A percentile compares a stretch with the other conserved stretches of the same genome.
phyloP scores from a whole-genome alignment of 2,113 vertebrate genomes.

The Echinops telfairi region DNA sequence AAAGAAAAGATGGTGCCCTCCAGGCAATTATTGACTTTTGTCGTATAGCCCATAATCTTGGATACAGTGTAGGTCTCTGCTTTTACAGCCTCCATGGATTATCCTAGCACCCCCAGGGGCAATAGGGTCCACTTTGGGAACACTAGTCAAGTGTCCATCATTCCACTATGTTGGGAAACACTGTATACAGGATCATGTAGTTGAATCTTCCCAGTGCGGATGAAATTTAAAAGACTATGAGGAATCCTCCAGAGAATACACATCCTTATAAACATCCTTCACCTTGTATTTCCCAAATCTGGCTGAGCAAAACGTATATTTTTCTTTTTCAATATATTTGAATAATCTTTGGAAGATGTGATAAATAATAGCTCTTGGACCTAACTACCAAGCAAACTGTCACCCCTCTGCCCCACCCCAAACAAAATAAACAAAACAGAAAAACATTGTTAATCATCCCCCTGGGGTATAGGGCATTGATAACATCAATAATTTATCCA shows the following conservation, averaged over 20 bases:
- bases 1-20: no score
- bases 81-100: no score
- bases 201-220: neutral
- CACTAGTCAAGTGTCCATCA: neutral
- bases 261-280: neutral
- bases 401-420: no score
- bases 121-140: no score
- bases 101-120: no score
- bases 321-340: neutral
- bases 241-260: conserved; percentile 10
- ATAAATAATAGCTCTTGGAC: neutral
- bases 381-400: neutral
- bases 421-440: no score
- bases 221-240: conserved; percentile 18
- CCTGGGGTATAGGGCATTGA: no score
- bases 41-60: no score
- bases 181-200: neutral
- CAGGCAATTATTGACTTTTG: no score
- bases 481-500: no score
- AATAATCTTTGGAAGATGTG: neutral
- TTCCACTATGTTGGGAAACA: neutral
- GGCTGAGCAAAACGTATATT: conserved; percentile 2
- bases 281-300: neutral
- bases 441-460: no score
- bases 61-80: no score